Percentiles rank a stretch among this genome's conserved stretches.
phyloP scores from a whole-genome alignment of 2,797 vertebrate species.

The Lepilemur septentrionalis region DNA sequence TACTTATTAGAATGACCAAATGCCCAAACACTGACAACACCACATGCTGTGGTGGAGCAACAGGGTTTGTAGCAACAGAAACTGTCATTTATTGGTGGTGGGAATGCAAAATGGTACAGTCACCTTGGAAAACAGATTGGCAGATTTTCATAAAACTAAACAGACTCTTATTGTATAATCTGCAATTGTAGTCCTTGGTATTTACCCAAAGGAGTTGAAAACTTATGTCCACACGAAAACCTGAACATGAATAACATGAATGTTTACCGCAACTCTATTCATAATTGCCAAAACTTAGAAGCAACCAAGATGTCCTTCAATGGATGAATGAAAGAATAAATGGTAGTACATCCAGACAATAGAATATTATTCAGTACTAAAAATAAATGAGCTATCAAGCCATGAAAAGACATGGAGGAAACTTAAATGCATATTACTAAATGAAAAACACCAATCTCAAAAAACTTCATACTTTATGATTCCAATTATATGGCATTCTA shows the following conservation, averaged over 20 bases:
- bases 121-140: neutral
- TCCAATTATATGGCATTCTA: neutral
- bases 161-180: neutral
- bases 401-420: neutral
- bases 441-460: neutral
- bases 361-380: neutral
- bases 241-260: neutral
- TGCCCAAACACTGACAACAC: neutral
- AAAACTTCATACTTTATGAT: neutral
- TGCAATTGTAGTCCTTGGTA: neutral
- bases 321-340: neutral
- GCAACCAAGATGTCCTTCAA: neutral
- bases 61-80: too few species aligned
- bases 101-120: neutral
- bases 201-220: neutral
- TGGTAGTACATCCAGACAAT: neutral
- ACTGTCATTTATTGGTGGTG: neutral
- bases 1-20: neutral
- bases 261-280: neutral
- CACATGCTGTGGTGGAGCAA: too few species aligned
- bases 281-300: neutral
- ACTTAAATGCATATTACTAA: neutral
- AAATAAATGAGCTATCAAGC: neutral
- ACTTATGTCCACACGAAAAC: neutral
- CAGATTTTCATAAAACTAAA: neutral